Percentiles rank a stretch among this genome's conserved stretches.
Evolutionary conservation across 2,888 invertebrate genomes (phyloP).

Genomic region (Metallyticus violacea): DNA sequence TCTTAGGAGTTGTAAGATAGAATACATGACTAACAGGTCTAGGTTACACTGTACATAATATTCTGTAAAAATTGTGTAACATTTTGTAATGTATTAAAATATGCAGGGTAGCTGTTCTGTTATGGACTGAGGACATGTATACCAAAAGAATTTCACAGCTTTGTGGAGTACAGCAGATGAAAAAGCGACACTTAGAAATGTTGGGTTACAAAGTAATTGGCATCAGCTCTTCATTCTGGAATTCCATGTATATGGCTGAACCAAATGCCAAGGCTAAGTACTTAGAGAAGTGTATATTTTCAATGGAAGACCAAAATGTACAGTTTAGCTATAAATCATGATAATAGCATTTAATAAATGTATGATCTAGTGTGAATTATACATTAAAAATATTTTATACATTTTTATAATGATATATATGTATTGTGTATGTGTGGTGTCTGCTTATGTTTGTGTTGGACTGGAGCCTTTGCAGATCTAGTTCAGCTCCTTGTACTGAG

Average conservation of each 20-base stretch:
- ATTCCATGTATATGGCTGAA: constrained; percentile 53
- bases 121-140: constrained; percentile 49
- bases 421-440: no score
- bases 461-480: not conserved
- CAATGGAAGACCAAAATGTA: not conserved
- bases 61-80: not conserved
- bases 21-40: not conserved
- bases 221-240: constrained; percentile 55
- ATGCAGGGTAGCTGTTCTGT: constrained; percentile 50
- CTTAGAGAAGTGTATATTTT: constrained; percentile 17
- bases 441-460: not conserved
- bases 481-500: no score
- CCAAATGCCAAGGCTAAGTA: constrained; percentile 50
- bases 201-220: constrained; percentile 59
- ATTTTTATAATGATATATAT: no score
- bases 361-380: no score
- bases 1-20: no score
- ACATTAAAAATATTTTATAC: no score
- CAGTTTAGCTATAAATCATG: not conserved
- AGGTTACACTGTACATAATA: not conserved
- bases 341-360: not conserved
- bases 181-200: constrained; percentile 60
- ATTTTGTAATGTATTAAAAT: not conserved
- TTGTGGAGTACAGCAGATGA: constrained; percentile 53
- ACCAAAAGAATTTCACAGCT: constrained; percentile 50